A percentile compares a stretch with the other conserved stretches of the same genome.
Conservation (phyloP, 1,140 invertebrate species). For the Apis cerana region DNA sequence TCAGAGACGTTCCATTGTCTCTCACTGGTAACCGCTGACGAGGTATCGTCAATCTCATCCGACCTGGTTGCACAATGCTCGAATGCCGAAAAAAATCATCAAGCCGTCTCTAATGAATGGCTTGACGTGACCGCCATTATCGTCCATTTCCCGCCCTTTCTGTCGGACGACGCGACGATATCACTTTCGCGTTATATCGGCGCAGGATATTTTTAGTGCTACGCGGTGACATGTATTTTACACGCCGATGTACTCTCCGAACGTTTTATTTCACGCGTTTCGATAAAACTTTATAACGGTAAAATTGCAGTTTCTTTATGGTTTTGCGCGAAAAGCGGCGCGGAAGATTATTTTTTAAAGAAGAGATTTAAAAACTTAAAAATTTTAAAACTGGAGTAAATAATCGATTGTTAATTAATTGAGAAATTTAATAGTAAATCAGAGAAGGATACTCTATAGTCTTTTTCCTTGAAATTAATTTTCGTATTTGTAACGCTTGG, state of each 20-base stretch:
- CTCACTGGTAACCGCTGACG: conserved; percentile 49
- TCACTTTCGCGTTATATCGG: neutral
- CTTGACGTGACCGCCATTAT: conserved; percentile 18
- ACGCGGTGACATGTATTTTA: neutral
- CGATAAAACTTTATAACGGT: neutral
- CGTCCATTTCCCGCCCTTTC: conserved; percentile 15
- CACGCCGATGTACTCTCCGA: neutral
- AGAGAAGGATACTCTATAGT: too few species aligned
- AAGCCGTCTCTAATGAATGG: conserved; percentile 29
- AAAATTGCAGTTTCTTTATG: too few species aligned
- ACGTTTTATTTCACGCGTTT: neutral
- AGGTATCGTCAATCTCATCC: conserved; percentile 56
- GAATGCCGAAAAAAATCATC: conserved; percentile 36
- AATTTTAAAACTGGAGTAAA: too few species aligned
- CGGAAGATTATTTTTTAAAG: too few species aligned
- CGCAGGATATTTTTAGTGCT: neutral
- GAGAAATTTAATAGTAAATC: too few species aligned
- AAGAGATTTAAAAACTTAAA: too few species aligned
- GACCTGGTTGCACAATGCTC: conserved; percentile 53
- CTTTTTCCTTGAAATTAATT: too few species aligned
- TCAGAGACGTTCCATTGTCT: conserved; percentile 61
- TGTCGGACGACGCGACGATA: neutral
- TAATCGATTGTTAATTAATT: too few species aligned
- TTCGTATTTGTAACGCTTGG: too few species aligned
- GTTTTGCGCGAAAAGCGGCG: too few species aligned